phyloP scores from a whole-genome alignment of 2,888 invertebrate species.

The Geotrupes spiniger region DNA sequence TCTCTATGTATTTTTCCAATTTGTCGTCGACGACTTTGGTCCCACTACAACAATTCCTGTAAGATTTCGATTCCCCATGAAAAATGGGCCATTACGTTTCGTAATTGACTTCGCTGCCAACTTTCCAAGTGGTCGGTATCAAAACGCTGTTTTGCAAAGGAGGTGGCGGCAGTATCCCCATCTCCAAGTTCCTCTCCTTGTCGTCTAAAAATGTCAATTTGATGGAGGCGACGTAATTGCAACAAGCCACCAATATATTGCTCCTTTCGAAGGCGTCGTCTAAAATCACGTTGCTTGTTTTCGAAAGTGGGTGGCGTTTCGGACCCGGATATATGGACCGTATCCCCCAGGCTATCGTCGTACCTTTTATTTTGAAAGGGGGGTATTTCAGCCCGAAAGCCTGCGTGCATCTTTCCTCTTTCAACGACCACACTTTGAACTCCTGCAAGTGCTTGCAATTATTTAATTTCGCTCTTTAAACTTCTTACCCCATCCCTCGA shows the following conservation, averaged over 20 bases:
- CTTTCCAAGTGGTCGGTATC: slow-evolving; percentile 46
- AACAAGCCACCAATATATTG: slow-evolving; percentile 55
- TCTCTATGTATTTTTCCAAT: slow-evolving; percentile 17
- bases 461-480: too few species aligned
- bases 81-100: slow-evolving; percentile 1
- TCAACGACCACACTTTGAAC: slow-evolving; percentile 60
- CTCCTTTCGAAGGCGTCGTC: slow-evolving; percentile 42
- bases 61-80: slow-evolving; percentile 17
- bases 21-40: slow-evolving; percentile 18
- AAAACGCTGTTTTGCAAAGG: slow-evolving; percentile 48
- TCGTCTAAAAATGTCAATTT: slow-evolving; percentile 38
- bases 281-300: background rate
- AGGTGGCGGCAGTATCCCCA: slow-evolving; percentile 41
- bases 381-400: slow-evolving; percentile 57
- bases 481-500: slow-evolving; percentile 57
- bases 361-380: slow-evolving; percentile 56
- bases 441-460: slow-evolving; percentile 50
- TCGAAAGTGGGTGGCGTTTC: slow-evolving; percentile 30
- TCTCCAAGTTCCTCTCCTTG: slow-evolving; percentile 32
- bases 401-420: slow-evolving; percentile 58
- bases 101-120: slow-evolving; percentile 22
- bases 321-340: slow-evolving; percentile 58
- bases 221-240: slow-evolving; percentile 55
- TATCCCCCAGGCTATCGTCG: slow-evolving; percentile 58
- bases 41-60: slow-evolving; percentile 20